phyloP scores from a whole-genome alignment of 2,113 vertebrate genomes.

The Limanda limanda region DNA sequence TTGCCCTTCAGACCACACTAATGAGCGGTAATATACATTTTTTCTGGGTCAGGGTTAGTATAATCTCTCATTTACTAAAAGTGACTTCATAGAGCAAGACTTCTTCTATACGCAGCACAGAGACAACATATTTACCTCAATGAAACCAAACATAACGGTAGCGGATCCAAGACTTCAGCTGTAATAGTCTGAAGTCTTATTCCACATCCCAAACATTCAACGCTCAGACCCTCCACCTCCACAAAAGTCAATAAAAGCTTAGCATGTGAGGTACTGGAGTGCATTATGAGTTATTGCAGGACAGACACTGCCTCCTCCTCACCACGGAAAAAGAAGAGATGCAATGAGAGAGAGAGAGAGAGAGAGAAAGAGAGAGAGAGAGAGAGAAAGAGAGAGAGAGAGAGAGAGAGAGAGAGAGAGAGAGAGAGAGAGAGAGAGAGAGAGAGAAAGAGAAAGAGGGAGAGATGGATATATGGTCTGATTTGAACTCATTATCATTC shows the following conservation, averaged over 20 bases:
- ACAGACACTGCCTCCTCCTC: conserved; percentile 13
- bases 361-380: not conserved
- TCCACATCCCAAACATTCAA: not conserved
- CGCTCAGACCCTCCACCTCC: conserved; percentile 9
- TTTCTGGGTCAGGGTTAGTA: too few species aligned
- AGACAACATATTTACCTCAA: not conserved
- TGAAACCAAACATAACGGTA: not conserved
- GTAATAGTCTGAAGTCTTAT: not conserved
- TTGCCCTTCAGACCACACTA: too few species aligned
- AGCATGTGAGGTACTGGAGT: not conserved
- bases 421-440: not conserved
- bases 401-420: not conserved
- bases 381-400: not conserved
- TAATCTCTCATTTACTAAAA: too few species aligned
- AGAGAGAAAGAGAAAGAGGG: not conserved
- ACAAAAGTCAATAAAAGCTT: conserved; percentile 7
- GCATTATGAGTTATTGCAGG: conserved; percentile 2
- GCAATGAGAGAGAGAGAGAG: not conserved
- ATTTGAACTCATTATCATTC: conserved; percentile 20
- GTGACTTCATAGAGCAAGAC: not conserved
- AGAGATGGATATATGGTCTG: not conserved
- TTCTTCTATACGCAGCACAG: not conserved
- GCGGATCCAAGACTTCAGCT: not conserved
- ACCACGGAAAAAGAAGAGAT: not conserved
- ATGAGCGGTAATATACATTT: too few species aligned